Evolutionary conservation across 2,797 vertebrate species (phyloP).

Genomic region (Triplophysa yarkandensis): DNA sequence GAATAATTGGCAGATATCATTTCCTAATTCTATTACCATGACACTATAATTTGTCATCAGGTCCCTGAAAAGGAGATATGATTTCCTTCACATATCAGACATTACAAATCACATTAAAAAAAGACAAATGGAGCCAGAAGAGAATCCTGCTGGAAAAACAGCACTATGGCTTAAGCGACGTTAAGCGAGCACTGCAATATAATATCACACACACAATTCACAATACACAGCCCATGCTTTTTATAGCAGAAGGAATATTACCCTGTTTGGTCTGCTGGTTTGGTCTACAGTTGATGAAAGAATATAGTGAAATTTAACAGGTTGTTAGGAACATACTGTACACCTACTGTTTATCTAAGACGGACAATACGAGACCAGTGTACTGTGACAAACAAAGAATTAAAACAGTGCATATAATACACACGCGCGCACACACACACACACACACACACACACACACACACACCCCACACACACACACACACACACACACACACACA

Average conservation of each 20-base stretch:
- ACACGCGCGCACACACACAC: no score
- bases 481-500: no score
- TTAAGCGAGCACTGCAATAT: background rate
- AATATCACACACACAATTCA: background rate
- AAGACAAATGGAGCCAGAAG: background rate
- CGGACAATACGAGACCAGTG: background rate
- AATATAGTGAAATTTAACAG: background rate
- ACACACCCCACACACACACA: no score
- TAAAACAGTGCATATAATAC: background rate
- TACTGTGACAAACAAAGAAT: background rate
- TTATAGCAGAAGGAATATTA: background rate
- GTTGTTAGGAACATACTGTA: background rate
- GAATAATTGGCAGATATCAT: conserved; percentile 18
- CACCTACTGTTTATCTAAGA: background rate
- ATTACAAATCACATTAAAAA: conserved; percentile 1
- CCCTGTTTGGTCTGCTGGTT: background rate
- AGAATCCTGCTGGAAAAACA: background rate
- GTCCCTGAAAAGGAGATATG: conserved; percentile 17
- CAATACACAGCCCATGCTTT: background rate
- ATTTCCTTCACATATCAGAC: conserved; percentile 36
- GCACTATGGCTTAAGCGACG: background rate
- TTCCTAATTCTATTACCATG: conserved; percentile 28
- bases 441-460: no score
- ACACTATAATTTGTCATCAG: conserved; percentile 25
- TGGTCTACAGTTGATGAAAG: background rate